A percentile compares a stretch with the other conserved stretches of the same genome.
These are phyloP conservation scores for Dryobates pubescens DNA, from an alignment of 2,797 vertebrate species.

Conservation along the genomic window DNA sequence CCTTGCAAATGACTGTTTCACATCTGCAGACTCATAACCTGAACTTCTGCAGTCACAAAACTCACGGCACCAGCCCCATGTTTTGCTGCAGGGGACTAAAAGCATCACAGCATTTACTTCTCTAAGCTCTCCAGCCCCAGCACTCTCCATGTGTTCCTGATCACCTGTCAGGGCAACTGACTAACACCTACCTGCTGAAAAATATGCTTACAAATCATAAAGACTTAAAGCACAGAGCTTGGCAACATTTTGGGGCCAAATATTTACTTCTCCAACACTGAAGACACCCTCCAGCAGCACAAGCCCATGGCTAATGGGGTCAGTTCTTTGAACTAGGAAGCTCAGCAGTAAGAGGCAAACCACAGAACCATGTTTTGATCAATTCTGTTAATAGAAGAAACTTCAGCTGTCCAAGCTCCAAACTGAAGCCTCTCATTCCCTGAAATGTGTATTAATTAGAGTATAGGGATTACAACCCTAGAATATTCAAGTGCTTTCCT, in stretches of 20 bases:
- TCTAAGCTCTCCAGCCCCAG: not conserved
- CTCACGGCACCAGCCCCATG: rapidly evolving
- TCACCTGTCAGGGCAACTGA: rapidly evolving
- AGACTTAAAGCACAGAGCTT: not conserved
- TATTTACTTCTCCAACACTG: not conserved
- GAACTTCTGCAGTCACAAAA: not conserved
- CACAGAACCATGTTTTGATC: rapidly evolving
- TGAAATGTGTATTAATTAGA: not conserved
- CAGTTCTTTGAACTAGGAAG: not conserved
- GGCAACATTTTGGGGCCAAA: not conserved
- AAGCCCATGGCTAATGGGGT: not conserved
- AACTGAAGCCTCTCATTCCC: not conserved
- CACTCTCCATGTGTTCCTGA: rapidly evolving
- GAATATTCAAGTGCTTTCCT: not conserved
- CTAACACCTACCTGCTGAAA: not conserved
- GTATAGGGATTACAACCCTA: not conserved
- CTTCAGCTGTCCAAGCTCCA: not conserved
- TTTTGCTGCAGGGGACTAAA: not conserved
- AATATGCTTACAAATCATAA: rapidly evolving
- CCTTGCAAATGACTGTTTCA: not conserved
- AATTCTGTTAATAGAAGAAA: rapidly evolving
- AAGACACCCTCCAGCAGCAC: not conserved
- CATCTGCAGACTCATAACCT: not conserved
- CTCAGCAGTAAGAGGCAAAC: rapidly evolving
- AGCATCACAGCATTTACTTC: not conserved